These are phyloP conservation scores for Phoxinus dragarum DNA, from an alignment of 2,797 vertebrate genomes.

Conservation along the genomic window DNA sequence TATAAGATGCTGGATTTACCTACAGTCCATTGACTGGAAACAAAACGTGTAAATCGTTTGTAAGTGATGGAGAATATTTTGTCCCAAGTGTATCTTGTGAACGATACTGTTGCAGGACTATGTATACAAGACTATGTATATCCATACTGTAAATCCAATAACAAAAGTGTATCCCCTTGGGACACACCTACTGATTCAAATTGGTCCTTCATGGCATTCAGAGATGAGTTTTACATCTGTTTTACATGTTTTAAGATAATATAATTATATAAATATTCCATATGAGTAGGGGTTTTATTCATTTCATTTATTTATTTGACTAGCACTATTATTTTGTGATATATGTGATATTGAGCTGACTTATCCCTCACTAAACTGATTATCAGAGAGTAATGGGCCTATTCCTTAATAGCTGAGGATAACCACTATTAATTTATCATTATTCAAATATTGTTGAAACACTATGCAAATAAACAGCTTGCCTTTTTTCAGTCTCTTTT, in stretches of 20 bases:
- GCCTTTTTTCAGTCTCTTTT: constrained; percentile 12
- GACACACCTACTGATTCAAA: background rate
- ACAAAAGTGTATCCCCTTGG: background rate
- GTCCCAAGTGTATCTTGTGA: background rate
- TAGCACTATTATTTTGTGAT: background rate
- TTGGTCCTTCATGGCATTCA: background rate
- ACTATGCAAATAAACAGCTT: constrained; percentile 1
- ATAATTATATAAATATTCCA: background rate
- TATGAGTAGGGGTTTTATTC: background rate
- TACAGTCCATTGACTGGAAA: background rate
- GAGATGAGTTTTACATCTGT: background rate
- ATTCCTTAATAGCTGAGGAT: background rate
- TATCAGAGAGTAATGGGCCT: background rate
- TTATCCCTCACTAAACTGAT: background rate
- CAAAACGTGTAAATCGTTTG: background rate
- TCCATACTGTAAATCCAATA: background rate
- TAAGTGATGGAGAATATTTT: background rate
- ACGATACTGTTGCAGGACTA: background rate
- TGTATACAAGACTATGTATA: background rate
- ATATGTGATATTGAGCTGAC: background rate
- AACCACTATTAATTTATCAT: background rate
- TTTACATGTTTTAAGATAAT: background rate
- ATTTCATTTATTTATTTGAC: background rate
- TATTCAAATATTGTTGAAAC: background rate
- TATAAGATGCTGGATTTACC: background rate